Evolutionary conservation across 1,140 invertebrate species (phyloP), one percentile per base, ranked within the genome.

Genomic region (Lepeophtheirus salmonis): DNA sequence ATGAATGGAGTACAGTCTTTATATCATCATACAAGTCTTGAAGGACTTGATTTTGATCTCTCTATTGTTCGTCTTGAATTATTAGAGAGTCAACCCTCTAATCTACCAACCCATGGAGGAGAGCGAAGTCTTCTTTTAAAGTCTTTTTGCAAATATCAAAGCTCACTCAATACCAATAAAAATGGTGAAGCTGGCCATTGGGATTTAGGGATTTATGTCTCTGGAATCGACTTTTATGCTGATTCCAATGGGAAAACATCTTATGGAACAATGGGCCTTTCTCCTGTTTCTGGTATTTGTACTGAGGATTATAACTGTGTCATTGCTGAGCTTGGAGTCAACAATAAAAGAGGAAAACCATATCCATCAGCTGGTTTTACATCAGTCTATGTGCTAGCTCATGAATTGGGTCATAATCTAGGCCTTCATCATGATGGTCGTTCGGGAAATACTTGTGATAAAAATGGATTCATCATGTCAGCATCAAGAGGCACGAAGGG

Each of bases 331-430:
- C 76, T 87, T 63, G 83, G 83, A 10, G 77, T 79, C 0, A 78
- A 76, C 1, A 82, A 84, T 70, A 69, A 73, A 1, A 77, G 79
- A 60, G 84, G 84, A 25, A 82, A 84, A 68, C 84, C 86, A 24
- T 80, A 80, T 68, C 81, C 81, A 3, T 83, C 81, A 1, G 78
- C 80, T 1, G 81, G 82, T 1, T 86, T 88, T 59, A 83, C 84
- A 57, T 85, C 85, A 59, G 82, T 87, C 56, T 88, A 84, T 65
- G 82, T 88, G n/a, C 79, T 87, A 14, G 85, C 84, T 1, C 86
- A 88, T 66, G 86, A 89, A 74, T 86, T 89, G 56, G 86, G 84
- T 62, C 85, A 89, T 68, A 88, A 86, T 65, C 71, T 89, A 64
- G 85, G 86, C 14, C 86, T 89, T 83, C 80, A 82, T 50, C 86